A percentile compares a stretch with the other conserved stretches of the same genome.
These are phyloP conservation scores for Triplophysa tibetana DNA, from an alignment of 2,113 vertebrate species.

Conservation along the genomic window DNA sequence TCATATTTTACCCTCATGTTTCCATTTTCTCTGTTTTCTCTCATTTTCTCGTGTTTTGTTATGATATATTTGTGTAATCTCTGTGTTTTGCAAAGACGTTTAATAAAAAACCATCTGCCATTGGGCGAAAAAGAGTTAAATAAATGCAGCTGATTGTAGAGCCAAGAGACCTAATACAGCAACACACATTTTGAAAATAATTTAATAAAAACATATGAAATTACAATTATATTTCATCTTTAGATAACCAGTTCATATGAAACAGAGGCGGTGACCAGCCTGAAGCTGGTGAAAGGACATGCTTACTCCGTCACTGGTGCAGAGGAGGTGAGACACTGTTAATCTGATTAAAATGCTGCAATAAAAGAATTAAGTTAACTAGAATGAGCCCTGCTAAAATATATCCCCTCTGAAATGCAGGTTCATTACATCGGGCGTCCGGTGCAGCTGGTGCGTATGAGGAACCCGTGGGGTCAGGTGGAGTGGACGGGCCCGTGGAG, in stretches of 20 bases:
- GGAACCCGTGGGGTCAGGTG: slow-evolving; percentile 70
- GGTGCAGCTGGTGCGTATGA: slow-evolving; percentile 57
- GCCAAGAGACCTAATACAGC: too few relatives aligned
- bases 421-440: slow-evolving; percentile 32
- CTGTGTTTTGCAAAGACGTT: too few relatives aligned
- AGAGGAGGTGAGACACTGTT: slow-evolving; percentile 20
- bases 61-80: too few relatives aligned
- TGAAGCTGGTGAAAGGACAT: slow-evolving; percentile 44
- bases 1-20: too few relatives aligned
- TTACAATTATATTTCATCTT: neutral
- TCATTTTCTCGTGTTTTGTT: too few relatives aligned
- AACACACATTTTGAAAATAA: too few relatives aligned
- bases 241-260: slow-evolving; percentile 14
- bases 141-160: too few relatives aligned
- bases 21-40: too few relatives aligned
- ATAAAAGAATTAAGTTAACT: neutral
- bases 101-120: too few relatives aligned
- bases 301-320: slow-evolving; percentile 64
- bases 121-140: too few relatives aligned
- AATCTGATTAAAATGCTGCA: neutral
- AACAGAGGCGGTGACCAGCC: neutral
- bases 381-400: neutral
- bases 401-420: neutral
- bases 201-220: too few relatives aligned
- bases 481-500: slow-evolving; percentile 70